Evolutionary conservation across 2,888 invertebrate species (phyloP).

Genomic region (Malacosoma neustria): DNA sequence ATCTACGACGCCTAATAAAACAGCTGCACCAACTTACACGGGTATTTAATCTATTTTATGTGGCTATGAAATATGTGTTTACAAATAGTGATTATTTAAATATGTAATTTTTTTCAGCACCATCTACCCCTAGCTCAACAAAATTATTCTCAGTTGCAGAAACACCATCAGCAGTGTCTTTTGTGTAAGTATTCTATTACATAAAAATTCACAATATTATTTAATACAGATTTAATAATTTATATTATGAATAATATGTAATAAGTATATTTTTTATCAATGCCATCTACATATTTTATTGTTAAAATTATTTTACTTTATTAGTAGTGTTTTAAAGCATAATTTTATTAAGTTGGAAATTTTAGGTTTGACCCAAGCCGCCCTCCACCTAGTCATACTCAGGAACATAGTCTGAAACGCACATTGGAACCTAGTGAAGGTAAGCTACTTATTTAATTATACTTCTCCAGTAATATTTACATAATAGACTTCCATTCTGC

Average conservation of each 20-base stretch:
- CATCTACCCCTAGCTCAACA: background rate
- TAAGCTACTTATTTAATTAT: constrained; percentile 14
- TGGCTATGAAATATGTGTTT: background rate
- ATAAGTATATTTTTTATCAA: too few species aligned
- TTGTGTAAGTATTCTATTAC: background rate
- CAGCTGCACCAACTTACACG: constrained; percentile 18
- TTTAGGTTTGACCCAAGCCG: constrained; percentile 41
- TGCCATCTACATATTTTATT: constrained; percentile 19
- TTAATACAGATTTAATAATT: too few species aligned
- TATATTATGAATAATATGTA: too few species aligned
- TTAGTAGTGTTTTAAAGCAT: background rate
- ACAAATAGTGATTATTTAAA: background rate
- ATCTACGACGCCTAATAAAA: constrained; percentile 16
- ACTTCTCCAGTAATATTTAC: too few species aligned
- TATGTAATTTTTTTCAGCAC: background rate
- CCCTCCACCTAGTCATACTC: constrained; percentile 42
- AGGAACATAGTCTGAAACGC: constrained; percentile 24
- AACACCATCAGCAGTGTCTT: background rate
- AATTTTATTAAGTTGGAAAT: constrained; percentile 1
- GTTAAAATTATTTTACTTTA: background rate
- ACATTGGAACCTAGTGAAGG: constrained; percentile 23
- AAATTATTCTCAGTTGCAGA: background rate
- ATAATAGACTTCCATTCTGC: too few species aligned
- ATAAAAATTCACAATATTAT: too few species aligned
- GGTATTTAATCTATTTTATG: constrained; percentile 16